Evolutionary conservation across 2,888 invertebrate species (phyloP).

Genomic region (Cerastis leucographa): DNA sequence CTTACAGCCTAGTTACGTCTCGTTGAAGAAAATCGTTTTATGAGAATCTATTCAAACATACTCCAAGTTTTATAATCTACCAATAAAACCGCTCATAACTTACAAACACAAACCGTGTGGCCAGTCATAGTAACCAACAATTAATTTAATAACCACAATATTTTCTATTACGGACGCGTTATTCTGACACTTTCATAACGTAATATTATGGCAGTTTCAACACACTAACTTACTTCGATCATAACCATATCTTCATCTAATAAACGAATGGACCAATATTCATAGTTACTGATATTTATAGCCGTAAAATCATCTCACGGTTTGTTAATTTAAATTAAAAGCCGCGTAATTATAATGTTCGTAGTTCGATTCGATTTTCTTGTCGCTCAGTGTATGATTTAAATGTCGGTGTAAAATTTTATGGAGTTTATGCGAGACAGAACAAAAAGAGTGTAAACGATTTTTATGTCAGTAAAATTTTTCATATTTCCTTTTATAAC

Average conservation of each 20-base stretch:
- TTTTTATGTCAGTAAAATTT: constrained; percentile 10
- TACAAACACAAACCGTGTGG: constrained; percentile 57
- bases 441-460: constrained; percentile 36
- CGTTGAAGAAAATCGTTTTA: constrained; percentile 24
- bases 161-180: constrained; percentile 71
- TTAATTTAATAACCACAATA: constrained; percentile 67
- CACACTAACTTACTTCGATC: constrained; percentile 63
- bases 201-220: constrained; percentile 70
- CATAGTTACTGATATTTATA: constrained; percentile 78
- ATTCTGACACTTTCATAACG: constrained; percentile 73
- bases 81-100: constrained; percentile 58
- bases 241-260: constrained; percentile 69
- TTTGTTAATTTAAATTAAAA: constrained; percentile 85
- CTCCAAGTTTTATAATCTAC: constrained; percentile 40
- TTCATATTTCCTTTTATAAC: constrained; percentile 6
- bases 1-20: not conserved
- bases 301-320: constrained; percentile 81
- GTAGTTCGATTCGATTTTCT: constrained; percentile 79
- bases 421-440: constrained; percentile 61
- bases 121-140: constrained; percentile 55
- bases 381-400: constrained; percentile 80
- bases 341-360: constrained; percentile 83
- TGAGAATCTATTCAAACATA: constrained; percentile 34
- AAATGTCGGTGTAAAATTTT: constrained; percentile 76
- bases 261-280: constrained; percentile 66